Conservation (phyloP, 2,113 vertebrate genomes). For the Gobio gobio region DNA sequence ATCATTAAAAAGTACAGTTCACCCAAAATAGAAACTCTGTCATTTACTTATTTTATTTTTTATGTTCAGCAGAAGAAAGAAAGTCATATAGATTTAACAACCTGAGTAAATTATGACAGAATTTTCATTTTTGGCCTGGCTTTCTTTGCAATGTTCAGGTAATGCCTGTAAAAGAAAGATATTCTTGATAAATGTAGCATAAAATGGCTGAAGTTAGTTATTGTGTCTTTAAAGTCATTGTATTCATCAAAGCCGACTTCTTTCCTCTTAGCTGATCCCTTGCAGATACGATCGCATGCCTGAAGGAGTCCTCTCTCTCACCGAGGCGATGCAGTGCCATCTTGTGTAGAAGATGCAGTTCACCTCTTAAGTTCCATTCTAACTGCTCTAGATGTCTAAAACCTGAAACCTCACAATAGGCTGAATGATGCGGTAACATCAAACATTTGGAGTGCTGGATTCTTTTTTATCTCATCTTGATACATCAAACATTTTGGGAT, state of each 20-base stretch:
- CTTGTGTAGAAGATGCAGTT: conserved; percentile 72
- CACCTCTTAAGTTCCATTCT: conserved; percentile 41
- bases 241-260: conserved; percentile 58
- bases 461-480: conserved; percentile 26
- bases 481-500: conserved; percentile 37
- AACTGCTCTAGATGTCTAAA: conserved; percentile 41
- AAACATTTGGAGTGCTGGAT: conserved; percentile 8
- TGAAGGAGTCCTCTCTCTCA: conserved; percentile 47
- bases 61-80: not conserved
- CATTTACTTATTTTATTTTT: not conserved
- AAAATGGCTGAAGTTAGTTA: conserved; percentile 10
- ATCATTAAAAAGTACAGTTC: not conserved
- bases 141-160: not conserved
- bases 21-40: not conserved
- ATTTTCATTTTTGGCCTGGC: conserved; percentile 8
- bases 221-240: conserved; percentile 47
- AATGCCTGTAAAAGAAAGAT: conserved; percentile 24
- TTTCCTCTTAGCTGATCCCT: conserved; percentile 60
- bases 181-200: conserved; percentile 6
- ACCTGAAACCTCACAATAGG: conserved; percentile 54
- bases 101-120: not conserved
- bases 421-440: conserved; percentile 35
- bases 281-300: conserved; percentile 58
- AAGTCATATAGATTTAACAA: not conserved
- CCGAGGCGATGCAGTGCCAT: conserved; percentile 78